phyloP scores from a whole-genome alignment of 1,140 invertebrate genomes.

The Leptestheria dahalacensis region DNA sequence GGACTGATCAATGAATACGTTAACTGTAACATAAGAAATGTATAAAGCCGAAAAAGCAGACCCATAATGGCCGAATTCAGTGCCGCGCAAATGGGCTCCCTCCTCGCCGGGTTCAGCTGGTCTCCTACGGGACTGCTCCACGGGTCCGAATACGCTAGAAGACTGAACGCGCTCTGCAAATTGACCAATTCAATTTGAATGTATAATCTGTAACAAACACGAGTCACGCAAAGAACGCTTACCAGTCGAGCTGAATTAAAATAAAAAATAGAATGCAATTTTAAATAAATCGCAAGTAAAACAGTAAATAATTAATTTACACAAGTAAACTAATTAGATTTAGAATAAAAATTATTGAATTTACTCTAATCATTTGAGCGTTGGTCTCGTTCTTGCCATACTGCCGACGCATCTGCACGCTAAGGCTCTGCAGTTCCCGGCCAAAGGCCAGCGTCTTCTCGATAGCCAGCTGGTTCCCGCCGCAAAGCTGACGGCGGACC shows the following conservation, averaged over 20 bases:
- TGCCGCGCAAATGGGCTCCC: constrained; percentile 84
- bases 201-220: no score
- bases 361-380: constrained; percentile 82
- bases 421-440: constrained; percentile 78
- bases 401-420: constrained; percentile 61
- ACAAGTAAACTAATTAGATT: not conserved
- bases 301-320: no score
- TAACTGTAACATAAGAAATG: no score
- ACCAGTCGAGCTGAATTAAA: no score
- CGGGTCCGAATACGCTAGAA: constrained; percentile 93
- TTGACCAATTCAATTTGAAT: no score
- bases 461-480: constrained; percentile 64
- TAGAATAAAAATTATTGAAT: not conserved
- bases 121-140: constrained; percentile 91
- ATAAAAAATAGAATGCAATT: no score
- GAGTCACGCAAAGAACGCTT: no score
- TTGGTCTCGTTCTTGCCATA: constrained; percentile 70
- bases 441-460: constrained; percentile 87
- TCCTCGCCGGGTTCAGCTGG: constrained; percentile 79
- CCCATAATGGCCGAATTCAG: constrained; percentile 91
- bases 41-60: no score
- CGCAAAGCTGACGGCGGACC: constrained; percentile 45
- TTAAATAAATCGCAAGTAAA: no score
- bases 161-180: constrained; percentile 85
- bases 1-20: not conserved